Percentiles rank a stretch among this genome's conserved stretches.
Conservation (phyloP, 2,888 invertebrate species). For the Drosophila leonis region DNA sequence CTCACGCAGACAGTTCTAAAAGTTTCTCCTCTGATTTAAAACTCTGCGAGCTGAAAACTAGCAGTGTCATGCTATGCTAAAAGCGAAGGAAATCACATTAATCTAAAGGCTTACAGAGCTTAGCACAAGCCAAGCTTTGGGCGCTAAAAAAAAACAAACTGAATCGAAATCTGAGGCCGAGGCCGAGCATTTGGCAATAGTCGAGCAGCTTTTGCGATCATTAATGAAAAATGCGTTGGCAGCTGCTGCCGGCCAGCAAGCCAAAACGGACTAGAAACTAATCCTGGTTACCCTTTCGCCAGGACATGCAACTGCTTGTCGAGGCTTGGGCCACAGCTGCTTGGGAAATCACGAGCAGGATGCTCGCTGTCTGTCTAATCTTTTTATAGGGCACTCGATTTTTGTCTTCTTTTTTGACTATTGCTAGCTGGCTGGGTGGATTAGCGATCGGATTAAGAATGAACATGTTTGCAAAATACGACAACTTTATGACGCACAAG, state of each 20-base stretch:
- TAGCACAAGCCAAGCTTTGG: constrained; percentile 32
- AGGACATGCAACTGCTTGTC: constrained; percentile 42
- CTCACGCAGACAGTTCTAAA: constrained; percentile 38
- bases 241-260: constrained; percentile 43
- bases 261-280: constrained; percentile 16
- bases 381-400: constrained; percentile 61
- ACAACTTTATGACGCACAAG: constrained; percentile 52
- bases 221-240: constrained; percentile 63
- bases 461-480: constrained; percentile 76
- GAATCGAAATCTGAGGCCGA: not conserved
- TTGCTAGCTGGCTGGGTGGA: constrained; percentile 40
- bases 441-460: constrained; percentile 76
- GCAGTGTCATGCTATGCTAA: constrained; percentile 33
- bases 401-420: constrained; percentile 26
- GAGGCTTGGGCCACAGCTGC: constrained; percentile 58
- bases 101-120: constrained; percentile 48
- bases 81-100: constrained; percentile 19
- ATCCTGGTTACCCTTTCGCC: constrained; percentile 66
- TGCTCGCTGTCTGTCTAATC: constrained; percentile 58
- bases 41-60: constrained; percentile 28
- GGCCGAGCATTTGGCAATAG: not conserved
- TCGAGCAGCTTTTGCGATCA: constrained; percentile 43
- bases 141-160: constrained; percentile 6
- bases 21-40: constrained; percentile 54
- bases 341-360: constrained; percentile 69